A percentile compares a stretch with the other conserved stretches of the same genome.
Evolutionary conservation across 2,888 invertebrate genomes (phyloP).

Genomic region (Synanthedon andrenaeformis): DNA sequence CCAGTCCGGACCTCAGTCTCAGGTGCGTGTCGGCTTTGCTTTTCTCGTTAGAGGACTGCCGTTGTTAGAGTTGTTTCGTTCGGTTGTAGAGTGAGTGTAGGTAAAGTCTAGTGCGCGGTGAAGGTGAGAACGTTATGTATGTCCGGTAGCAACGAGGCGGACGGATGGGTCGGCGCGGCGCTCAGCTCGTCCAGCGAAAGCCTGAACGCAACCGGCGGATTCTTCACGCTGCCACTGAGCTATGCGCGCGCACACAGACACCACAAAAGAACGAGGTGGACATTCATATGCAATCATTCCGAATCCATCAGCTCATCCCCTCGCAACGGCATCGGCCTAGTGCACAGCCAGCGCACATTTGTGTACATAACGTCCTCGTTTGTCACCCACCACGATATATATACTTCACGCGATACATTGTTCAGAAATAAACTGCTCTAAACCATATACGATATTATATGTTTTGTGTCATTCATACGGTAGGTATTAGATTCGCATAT

Average conservation of each 20-base stretch:
- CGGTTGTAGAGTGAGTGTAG: neutral
- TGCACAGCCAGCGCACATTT: conserved; percentile 34
- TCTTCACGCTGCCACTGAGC: conserved; percentile 80
- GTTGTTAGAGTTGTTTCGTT: neutral
- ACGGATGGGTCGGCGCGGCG: conserved; percentile 43
- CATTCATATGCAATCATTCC: conserved; percentile 17
- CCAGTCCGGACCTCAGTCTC: conserved; percentile 91
- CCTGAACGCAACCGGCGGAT: conserved; percentile 73
- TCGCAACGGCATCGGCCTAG: conserved; percentile 19
- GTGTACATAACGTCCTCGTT: no score
- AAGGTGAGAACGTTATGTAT: neutral
- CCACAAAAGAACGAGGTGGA: conserved; percentile 86
- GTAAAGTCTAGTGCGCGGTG: neutral
- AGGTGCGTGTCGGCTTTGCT: conserved; percentile 70
- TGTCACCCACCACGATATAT: no score
- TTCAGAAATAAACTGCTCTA: no score
- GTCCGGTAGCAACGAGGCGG: conserved; percentile 36
- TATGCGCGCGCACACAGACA: conserved; percentile 82
- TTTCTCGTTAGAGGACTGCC: no score
- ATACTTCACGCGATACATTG: no score
- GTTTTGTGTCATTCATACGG: no score
- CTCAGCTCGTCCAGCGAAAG: conserved; percentile 75
- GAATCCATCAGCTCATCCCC: no score
- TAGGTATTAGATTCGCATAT: no score
- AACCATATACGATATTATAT: no score